Evolutionary conservation across 2,888 invertebrate species (phyloP).

Genomic region (Tinea pellionella): DNA sequence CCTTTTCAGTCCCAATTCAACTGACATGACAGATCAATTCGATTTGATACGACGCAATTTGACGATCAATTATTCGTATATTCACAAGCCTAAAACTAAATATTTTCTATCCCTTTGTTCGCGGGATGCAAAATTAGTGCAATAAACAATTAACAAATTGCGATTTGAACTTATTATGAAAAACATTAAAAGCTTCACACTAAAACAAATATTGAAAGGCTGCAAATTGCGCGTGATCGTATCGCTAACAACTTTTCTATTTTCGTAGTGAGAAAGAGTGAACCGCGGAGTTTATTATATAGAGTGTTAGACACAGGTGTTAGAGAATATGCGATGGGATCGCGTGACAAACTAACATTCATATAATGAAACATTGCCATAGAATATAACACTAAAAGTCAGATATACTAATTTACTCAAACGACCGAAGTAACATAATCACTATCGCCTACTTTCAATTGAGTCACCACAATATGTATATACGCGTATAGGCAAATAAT

Average conservation of each 20-base stretch:
- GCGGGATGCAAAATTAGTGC: too few relatives aligned
- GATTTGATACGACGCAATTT: too few relatives aligned
- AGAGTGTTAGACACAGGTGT: conserved; percentile 3
- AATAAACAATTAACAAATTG: too few relatives aligned
- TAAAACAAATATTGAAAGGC: background rate
- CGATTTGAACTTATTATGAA: too few relatives aligned
- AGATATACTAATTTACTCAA: background rate
- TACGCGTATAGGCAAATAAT: too few relatives aligned
- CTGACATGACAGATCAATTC: too few relatives aligned
- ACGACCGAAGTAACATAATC: background rate
- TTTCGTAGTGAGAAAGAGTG: background rate
- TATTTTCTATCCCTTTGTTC: too few relatives aligned
- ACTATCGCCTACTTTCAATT: background rate
- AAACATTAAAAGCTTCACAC: too few relatives aligned
- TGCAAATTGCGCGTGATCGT: conserved; percentile 1
- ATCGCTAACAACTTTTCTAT: conserved; percentile 11
- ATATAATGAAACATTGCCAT: conserved; percentile 1
- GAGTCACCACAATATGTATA: too few relatives aligned
- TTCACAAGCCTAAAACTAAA: too few relatives aligned
- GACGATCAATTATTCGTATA: too few relatives aligned
- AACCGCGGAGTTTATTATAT: background rate
- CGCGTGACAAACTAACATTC: conserved; percentile 4
- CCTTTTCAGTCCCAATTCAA: too few relatives aligned
- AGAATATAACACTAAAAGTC: background rate
- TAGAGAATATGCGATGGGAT: conserved; percentile 8